These are phyloP conservation scores for Irena cyanogastra DNA, from an alignment of 2,113 vertebrate species.

Conservation along the genomic window DNA sequence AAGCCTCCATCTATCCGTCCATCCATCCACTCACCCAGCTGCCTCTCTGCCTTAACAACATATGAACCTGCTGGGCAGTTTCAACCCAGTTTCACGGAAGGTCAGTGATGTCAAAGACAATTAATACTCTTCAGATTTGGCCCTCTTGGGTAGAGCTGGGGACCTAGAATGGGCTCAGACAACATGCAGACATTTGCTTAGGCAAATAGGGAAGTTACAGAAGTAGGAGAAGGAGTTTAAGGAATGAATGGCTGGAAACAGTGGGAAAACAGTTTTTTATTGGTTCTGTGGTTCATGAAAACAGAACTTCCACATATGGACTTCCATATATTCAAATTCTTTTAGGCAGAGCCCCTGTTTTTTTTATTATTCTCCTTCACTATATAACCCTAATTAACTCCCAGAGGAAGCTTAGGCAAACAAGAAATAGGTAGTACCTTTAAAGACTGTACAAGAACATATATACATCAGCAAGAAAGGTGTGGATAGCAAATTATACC, in stretches of 20 bases:
- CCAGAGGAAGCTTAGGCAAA: neutral
- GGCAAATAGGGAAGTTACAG: neutral
- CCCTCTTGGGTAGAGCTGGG: neutral
- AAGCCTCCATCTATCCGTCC: neutral
- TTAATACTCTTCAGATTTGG: neutral
- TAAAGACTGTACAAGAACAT: neutral
- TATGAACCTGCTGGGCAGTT: neutral
- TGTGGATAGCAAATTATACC: neutral
- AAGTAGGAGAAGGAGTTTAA: neutral
- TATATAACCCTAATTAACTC: neutral
- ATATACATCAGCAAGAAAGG: neutral
- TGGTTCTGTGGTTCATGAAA: neutral
- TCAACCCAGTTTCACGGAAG: neutral
- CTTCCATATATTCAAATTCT: neutral
- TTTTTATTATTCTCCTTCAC: neutral
- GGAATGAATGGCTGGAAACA: neutral
- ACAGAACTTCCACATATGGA: no score
- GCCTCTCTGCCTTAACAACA: neutral
- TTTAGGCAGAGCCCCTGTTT: neutral
- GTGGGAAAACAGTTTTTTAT: neutral
- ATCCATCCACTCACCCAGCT: fast-evolving
- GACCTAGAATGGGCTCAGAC: neutral
- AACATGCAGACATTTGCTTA: neutral
- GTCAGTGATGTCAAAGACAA: neutral
- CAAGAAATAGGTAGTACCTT: neutral